Conservation (phyloP, 2,113 vertebrate species). For the Petroica traversi region DNA sequence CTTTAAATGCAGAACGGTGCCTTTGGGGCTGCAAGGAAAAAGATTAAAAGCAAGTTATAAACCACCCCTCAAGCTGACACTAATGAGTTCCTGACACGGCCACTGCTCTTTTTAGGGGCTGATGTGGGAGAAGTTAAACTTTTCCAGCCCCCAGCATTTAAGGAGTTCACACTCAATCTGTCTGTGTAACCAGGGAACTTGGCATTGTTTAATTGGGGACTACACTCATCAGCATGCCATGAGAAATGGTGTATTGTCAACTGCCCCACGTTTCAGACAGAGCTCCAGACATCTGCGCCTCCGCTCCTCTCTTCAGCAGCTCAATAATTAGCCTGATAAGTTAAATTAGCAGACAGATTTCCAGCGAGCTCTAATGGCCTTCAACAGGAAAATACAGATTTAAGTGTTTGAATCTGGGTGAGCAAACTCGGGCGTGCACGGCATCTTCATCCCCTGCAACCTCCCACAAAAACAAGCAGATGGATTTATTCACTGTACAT, state of each 20-base stretch:
- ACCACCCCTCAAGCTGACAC: background rate
- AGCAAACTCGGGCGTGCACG: fast-evolving
- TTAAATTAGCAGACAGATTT: background rate
- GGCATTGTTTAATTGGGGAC: background rate
- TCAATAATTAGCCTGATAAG: background rate
- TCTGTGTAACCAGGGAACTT: background rate
- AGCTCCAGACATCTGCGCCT: background rate
- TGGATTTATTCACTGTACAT: background rate
- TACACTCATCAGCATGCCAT: background rate
- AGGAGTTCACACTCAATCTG: background rate
- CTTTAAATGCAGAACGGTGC: fast-evolving
- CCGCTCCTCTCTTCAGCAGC: background rate
- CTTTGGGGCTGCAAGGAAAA: background rate
- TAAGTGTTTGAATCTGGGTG: background rate
- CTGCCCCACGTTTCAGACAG: background rate
- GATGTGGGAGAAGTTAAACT: background rate
- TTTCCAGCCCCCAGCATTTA: background rate
- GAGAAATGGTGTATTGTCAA: background rate
- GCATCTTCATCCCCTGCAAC: background rate
- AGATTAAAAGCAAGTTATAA: background rate
- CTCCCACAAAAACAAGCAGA: fast-evolving
- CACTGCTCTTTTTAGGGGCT: background rate
- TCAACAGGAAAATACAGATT: background rate
- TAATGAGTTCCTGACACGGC: background rate
- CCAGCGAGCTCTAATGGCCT: background rate